Evolutionary conservation across 2,888 invertebrate genomes (phyloP), one percentile per base, ranked within the genome.

Genomic region (Macropis europaea): DNA sequence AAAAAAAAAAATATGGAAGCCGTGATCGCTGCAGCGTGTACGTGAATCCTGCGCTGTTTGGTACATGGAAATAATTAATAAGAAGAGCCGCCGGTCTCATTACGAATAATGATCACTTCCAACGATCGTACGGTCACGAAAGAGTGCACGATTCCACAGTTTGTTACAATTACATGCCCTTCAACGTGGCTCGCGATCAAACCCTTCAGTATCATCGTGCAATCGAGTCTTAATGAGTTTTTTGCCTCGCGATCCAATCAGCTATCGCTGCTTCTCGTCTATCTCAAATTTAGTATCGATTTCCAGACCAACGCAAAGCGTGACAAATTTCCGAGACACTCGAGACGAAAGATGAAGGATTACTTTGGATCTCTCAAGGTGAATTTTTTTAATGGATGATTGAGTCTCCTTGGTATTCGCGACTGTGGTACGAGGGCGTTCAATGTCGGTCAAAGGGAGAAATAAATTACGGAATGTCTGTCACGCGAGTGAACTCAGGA

Each of bases 91-190:
- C 1, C 48, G 40, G 19, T 40, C 26, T 22, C 53, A 13, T 32
- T 19, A 48, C 52, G 24, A 59, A 26, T 64, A 64, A 71, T 34
- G 56, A 56, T 63, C 30, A 13, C 30, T 26, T 38, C 43, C 59
- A 28, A 56, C 52, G 4, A 13, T 43, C 32, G 9, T 3, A 19
- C 22, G 9, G 42, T 7, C 45, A 43, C 42, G 30, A 54, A 42
- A 13, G 26, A 28, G 30, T 22, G 42, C 22, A 28, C 32, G 7
- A 19, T 19, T 42, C 42, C n/a, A 15, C n/a, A 26, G 19, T 30
- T 32, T 26, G 32, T 32, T 11, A 56, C 40, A 42, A 54, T 42
- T 42, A 54, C 54, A 19, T 19, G 19, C 15, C 42, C 28, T 32
- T 13, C 6, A 22, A 11, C 9, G 17, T 5, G 22, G 17, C 22